Conservation (phyloP, 2,888 invertebrate genomes). For the Horisme vitalbata region DNA sequence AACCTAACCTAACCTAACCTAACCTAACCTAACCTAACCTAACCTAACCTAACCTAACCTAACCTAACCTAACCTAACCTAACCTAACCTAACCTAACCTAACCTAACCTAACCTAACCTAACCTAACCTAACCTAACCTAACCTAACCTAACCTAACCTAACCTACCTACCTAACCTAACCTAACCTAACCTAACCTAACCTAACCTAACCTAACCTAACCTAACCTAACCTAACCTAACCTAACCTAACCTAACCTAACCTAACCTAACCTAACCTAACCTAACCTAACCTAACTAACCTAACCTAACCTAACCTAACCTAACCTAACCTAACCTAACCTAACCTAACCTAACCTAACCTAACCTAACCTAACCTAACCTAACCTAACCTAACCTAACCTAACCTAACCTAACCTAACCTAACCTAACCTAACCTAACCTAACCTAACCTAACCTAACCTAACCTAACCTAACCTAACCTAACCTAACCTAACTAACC, state of each 20-base stretch:
- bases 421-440: too few relatives aligned
- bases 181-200: slow-evolving; percentile 14
- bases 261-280: slow-evolving; percentile 11
- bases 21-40: neutral
- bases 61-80: slow-evolving; percentile 13
- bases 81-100: slow-evolving; percentile 11
- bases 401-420: too few relatives aligned
- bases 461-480: too few relatives aligned
- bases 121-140: slow-evolving; percentile 9
- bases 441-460: too few relatives aligned
- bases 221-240: slow-evolving; percentile 14
- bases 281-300: slow-evolving; percentile 12
- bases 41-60: slow-evolving; percentile 14
- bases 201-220: slow-evolving; percentile 13
- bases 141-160: too few relatives aligned
- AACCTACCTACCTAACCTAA: slow-evolving; percentile 11
- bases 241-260: slow-evolving; percentile 14
- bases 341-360: slow-evolving; percentile 12
- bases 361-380: slow-evolving; percentile 12
- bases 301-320: slow-evolving; percentile 11
- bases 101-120: slow-evolving; percentile 2
- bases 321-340: slow-evolving; percentile 12
- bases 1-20: neutral
- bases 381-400: slow-evolving; percentile 58
- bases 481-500: too few relatives aligned